Evolutionary conservation across 1,140 invertebrate species (phyloP), one percentile per base, ranked within the genome.

Genomic region (Hermetia illucens): DNA sequence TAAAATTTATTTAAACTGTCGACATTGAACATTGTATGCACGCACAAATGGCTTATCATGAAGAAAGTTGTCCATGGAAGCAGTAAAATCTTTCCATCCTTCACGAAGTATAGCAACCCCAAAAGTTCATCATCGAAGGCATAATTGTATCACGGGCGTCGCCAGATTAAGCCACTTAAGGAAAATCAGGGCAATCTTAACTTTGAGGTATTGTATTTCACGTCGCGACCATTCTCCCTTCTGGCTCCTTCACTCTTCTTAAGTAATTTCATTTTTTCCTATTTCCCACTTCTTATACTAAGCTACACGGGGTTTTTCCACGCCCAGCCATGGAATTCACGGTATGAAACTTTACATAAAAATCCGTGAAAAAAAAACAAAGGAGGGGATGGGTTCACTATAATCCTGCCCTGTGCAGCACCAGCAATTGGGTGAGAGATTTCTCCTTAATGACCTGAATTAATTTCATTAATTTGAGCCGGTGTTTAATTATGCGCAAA

Each of bases 401-500:
- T n/a, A n/a, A n/a, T n/a, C n/a, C n/a, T n/a, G n/a, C n/a, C n/a
- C n/a, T n/a, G n/a, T n/a, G n/a, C n/a, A n/a, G n/a, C 13, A 8
- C 24, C 8, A 8, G 8, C 8, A 27, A 27, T 27, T 27, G 24
- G 24, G 24, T 27, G 24, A 27, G 24, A 27, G 24, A 27, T 27
- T 27, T 27, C 24, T 13, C 13, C 24, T 27, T 27, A 27, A 27
- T 27, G 24, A 27, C 24, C 8, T 27, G 24, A 27, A 27, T 27
- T 27, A 27, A 27, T 27, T 27, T 27, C 24, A 27, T 27, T 27
- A 27, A 27, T 27, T 27, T 27, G 24, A 13, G 13, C 24, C 24
- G 24, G 24, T 27, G 24, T 27, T 27, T 27, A 27, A 27, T 27
- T 27, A 27, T 13, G 24, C 24, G 24, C 24, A 27, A 27, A 27